Conservation (phyloP, 1,140 invertebrate genomes). For the Periplaneta americana region DNA sequence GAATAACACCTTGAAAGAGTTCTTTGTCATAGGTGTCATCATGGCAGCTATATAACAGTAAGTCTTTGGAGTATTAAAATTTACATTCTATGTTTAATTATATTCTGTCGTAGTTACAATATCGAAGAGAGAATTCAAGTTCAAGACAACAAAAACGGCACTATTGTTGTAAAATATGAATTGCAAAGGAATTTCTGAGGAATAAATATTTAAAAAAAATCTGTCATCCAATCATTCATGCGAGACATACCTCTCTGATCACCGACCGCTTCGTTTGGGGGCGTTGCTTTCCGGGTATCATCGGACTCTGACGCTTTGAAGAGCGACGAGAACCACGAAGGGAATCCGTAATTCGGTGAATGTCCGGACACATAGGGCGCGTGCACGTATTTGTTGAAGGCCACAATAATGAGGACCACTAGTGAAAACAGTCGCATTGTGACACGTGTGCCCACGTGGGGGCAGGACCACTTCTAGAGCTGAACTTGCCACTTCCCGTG, state of each 20-base stretch:
- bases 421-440: background rate
- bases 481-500: background rate
- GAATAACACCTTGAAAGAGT: no score
- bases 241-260: background rate
- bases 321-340: background rate
- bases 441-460: background rate
- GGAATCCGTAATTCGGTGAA: background rate
- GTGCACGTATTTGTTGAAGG: background rate
- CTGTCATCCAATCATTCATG: background rate
- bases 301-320: background rate
- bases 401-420: background rate
- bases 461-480: background rate
- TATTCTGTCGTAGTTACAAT: no score
- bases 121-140: no score
- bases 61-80: no score
- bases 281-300: background rate
- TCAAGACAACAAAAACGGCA: no score
- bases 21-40: no score
- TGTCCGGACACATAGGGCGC: background rate
- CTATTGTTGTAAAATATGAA: no score
- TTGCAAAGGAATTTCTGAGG: no score
- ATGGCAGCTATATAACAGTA: no score
- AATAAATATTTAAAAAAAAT: no score
- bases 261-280: background rate
- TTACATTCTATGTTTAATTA: no score